A percentile compares a stretch with the other conserved stretches of the same genome.
Conservation (phyloP, 2,888 invertebrate species). For the Cordylochernes scorpioides region DNA sequence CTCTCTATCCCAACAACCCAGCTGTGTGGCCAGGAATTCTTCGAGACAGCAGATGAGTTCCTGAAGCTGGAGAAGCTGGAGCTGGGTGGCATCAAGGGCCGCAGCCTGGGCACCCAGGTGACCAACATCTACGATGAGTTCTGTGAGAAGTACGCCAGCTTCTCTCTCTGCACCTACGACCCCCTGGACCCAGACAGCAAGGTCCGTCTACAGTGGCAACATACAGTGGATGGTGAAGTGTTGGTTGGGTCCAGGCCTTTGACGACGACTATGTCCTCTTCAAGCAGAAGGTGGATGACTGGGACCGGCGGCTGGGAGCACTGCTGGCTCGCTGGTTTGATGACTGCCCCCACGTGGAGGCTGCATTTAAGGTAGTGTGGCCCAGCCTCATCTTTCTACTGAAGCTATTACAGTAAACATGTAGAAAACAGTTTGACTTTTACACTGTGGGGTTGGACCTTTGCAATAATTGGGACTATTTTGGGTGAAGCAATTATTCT, state of each 20-base stretch:
- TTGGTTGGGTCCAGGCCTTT: conserved; percentile 41
- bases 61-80: conserved; percentile 82
- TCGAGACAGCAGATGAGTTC: conserved; percentile 73
- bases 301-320: conserved; percentile 66
- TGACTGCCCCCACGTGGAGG: conserved; percentile 66
- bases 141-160: too few species aligned
- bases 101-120: conserved; percentile 21
- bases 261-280: conserved; percentile 53
- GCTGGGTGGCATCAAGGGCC: conserved; percentile 39
- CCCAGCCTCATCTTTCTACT: conserved; percentile 1
- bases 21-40: conserved; percentile 24
- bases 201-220: too few species aligned
- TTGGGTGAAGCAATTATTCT: neutral
- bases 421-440: neutral
- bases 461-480: neutral
- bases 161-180: too few species aligned
- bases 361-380: conserved; percentile 48
- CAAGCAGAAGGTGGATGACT: conserved; percentile 49
- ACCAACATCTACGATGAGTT: conserved; percentile 23
- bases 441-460: neutral
- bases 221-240: too few species aligned
- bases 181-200: too few species aligned
- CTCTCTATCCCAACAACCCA: too few species aligned
- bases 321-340: conserved; percentile 77
- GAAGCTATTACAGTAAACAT: conserved; percentile 14